Conservation (phyloP, 2,113 vertebrate genomes). For the Rhagologus leucostigma region DNA sequence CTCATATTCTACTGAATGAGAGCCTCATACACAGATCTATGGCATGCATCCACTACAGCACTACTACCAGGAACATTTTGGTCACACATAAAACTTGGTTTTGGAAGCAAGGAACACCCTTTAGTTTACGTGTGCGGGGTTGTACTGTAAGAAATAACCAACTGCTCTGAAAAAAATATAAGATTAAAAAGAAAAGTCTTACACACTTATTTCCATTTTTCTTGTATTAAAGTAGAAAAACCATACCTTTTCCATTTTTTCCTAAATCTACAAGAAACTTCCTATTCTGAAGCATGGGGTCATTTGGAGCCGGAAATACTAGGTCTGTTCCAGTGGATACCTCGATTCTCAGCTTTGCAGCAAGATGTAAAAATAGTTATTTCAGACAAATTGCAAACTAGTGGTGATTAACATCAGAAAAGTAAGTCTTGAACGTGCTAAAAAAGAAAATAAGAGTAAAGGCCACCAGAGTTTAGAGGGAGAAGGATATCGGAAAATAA, state of each 20-base stretch:
- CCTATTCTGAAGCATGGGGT: background rate
- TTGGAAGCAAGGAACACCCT: background rate
- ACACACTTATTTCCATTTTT: background rate
- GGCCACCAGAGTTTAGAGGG: background rate
- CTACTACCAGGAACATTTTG: background rate
- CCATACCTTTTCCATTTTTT: rapidly evolving
- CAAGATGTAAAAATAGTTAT: background rate
- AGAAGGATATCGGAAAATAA: background rate
- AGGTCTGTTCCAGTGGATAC: background rate
- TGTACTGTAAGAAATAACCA: background rate
- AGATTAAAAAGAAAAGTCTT: background rate
- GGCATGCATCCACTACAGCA: background rate
- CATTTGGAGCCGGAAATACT: background rate
- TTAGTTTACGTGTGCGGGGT: background rate
- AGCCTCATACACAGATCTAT: background rate
- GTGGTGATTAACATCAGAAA: background rate
- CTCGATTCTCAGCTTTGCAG: background rate
- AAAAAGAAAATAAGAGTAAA: background rate
- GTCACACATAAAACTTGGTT: background rate
- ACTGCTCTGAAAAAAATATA: background rate
- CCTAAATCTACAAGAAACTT: background rate
- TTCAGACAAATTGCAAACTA: background rate
- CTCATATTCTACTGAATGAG: background rate
- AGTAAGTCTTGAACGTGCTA: background rate
- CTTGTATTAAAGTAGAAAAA: background rate